Evolutionary conservation across 2,888 invertebrate genomes (phyloP), one percentile per base, ranked within the genome.

Genomic region (Parelbella ahira): DNA sequence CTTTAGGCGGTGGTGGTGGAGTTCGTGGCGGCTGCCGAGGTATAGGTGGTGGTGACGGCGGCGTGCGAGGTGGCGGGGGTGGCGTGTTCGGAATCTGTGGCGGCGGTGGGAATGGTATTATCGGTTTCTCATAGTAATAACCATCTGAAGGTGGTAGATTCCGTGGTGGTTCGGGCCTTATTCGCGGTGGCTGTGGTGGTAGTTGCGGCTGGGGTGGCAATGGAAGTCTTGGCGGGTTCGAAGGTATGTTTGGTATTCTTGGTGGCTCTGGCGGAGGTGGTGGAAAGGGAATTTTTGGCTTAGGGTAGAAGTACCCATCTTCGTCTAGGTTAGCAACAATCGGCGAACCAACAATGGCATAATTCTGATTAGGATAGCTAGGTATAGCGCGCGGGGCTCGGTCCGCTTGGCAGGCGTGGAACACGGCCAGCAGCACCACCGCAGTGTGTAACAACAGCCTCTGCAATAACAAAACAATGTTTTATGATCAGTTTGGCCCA

Each of bases 221-320:
- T 1, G 47, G 39, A 1, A 34, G 29, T 0, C 45, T 28, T 9
- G 49, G 47, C 2, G 46, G 48, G 5, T 34, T 37, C 34, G 39
- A 32, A n/a, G n/a, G n/a, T n/a, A n/a, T n/a, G n/a, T n/a, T n/a
- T n/a, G n/a, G n/a, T n/a, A n/a, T n/a, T n/a, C n/a, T n/a, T 6
- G 39, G 46, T 1, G 53, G 47, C 2, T 48, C 47, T 0, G 48
- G 45, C 4, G 44, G 28, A 1, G 78, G 77, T 4, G 78, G 77
- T 4, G 84, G 83, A 59, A 84, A 84, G 0, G 81, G 86, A 5
- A 77, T 63, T 51, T 71, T 74, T 10, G 82, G 82, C 45, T 83
- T 79, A 6, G 83, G 82, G 58, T 86, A 88, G 62, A 83, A 84
- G 58, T 88, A 88, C 2, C 87, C 87, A 58, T 87, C 87, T 49